Base-by-base conservation (phyloP, 2,113 vertebrate species). In the Charina bottae region DNA sequence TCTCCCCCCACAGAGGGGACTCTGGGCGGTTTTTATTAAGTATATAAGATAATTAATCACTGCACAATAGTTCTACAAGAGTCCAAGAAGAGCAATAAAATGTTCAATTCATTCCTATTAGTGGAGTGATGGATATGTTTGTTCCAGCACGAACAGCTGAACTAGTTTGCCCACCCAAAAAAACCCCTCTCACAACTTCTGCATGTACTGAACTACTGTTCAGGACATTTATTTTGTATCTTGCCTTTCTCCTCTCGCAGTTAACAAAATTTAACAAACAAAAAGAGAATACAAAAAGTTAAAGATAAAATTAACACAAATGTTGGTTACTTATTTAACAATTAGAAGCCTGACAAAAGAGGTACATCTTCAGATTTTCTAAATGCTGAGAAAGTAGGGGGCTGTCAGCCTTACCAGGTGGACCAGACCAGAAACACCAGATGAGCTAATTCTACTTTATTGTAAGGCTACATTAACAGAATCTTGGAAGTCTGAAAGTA, bases 1-100 rank as follows among this genome's bases (percentile, higher is more conserved):
- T n/a, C n/a, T n/a, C n/a, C n/a, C n/a, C n/a, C n/a, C n/a, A n/a
- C n/a, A n/a, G n/a, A n/a, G n/a, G n/a, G n/a, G n/a, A n/a, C n/a
- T n/a, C n/a, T n/a, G n/a, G n/a, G n/a, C n/a, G n/a, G n/a, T n/a
- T n/a, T n/a, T n/a, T 89, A 84, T 91, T 37, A 89, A 13, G 23
- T n/a, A 89, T 92, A 84, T 83, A 17, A 89, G 72, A 54, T 46
- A 88, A 55, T 87, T 59, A 88, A 42, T 56, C 12, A 83, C 91
- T 89, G 37, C 23, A 54, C 42, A 89, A 54, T 49, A 26, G 2
- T 1, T 62, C 46, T 42, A 15, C 87, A 84, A 89, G 54, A 54
- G 46, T 24, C 56, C 46, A 62, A 60, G 62, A 49, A 84, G 28
- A 55, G 10, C 8, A 56, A 15, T 68, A 62, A 12, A 86, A 83